Evolutionary conservation across 2,797 vertebrate species (phyloP).

Genomic region (Bryconaethiops microstoma): DNA sequence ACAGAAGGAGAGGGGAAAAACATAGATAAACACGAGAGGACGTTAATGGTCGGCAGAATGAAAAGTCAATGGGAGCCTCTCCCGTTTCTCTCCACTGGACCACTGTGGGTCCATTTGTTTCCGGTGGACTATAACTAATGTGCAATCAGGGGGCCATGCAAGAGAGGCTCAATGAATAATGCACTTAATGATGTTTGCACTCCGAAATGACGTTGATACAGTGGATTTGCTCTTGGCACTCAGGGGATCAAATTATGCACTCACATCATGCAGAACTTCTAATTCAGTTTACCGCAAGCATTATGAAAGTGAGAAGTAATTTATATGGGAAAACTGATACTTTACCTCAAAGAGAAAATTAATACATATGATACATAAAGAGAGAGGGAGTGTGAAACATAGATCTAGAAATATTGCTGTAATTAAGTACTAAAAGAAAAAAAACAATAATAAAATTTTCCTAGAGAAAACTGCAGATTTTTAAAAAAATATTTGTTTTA

Average conservation of each 20-base stretch:
- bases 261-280: slow-evolving; percentile 11
- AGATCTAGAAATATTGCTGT: not conserved
- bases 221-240: slow-evolving; percentile 52
- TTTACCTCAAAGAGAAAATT: slow-evolving; percentile 60
- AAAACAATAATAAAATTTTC: too few species aligned
- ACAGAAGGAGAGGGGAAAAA: slow-evolving; percentile 61
- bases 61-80: slow-evolving; percentile 67
- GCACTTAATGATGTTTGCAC: slow-evolving; percentile 77
- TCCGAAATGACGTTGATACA: slow-evolving; percentile 66
- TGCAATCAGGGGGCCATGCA: slow-evolving; percentile 66
- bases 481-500: too few species aligned
- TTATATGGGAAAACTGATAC: slow-evolving; percentile 49
- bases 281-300: slow-evolving; percentile 36
- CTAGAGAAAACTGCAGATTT: too few species aligned
- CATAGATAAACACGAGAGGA: slow-evolving; percentile 71
- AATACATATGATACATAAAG: slow-evolving; percentile 54
- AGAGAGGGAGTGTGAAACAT: not conserved
- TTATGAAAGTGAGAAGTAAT: slow-evolving; percentile 55
- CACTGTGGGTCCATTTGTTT: slow-evolving; percentile 69
- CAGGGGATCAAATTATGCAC: slow-evolving; percentile 41
- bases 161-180: slow-evolving; percentile 71
- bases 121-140: slow-evolving; percentile 75
- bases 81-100: slow-evolving; percentile 67
- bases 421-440: too few species aligned
- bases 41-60: slow-evolving; percentile 56